Percentiles rank a stretch among this genome's conserved stretches.
phyloP scores from a whole-genome alignment of 1,140 invertebrate genomes.

The Orchesella cincta region DNA sequence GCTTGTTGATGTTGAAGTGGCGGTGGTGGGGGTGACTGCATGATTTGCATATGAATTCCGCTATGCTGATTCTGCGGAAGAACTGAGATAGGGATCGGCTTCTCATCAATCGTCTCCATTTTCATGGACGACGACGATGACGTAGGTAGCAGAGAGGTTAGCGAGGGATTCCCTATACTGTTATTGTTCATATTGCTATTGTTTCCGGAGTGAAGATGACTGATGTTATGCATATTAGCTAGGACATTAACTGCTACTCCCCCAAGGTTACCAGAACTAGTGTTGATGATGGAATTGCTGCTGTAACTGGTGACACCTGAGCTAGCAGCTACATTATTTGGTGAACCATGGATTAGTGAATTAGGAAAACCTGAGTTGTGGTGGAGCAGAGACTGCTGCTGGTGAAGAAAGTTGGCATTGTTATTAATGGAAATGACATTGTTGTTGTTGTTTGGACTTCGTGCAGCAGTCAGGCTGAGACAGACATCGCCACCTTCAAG shows the following conservation, averaged over 20 bases:
- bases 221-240: constrained; percentile 2
- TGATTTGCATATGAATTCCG: constrained; percentile 18
- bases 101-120: constrained; percentile 31
- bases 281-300: constrained; percentile 12
- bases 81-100: constrained; percentile 40
- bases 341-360: background rate
- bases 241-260: background rate
- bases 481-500: constrained; percentile 55
- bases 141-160: background rate
- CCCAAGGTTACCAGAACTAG: background rate
- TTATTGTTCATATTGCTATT: constrained; percentile 7
- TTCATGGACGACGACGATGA: background rate
- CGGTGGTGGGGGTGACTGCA: constrained; percentile 7
- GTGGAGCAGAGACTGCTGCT: constrained; percentile 1
- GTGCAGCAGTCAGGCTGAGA: constrained; percentile 10
- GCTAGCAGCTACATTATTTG: background rate
- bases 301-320: background rate
- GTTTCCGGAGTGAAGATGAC: background rate
- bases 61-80: constrained; percentile 37
- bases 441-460: constrained; percentile 40
- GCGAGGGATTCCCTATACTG: background rate
- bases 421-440: constrained; percentile 12
- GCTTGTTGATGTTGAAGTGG: constrained; percentile 12
- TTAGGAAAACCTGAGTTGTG: background rate
- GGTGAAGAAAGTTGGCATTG: constrained; percentile 36